Evolutionary conservation across 2,888 invertebrate genomes (phyloP), one percentile per base, ranked within the genome.

Genomic region (Hartigia nigra): DNA sequence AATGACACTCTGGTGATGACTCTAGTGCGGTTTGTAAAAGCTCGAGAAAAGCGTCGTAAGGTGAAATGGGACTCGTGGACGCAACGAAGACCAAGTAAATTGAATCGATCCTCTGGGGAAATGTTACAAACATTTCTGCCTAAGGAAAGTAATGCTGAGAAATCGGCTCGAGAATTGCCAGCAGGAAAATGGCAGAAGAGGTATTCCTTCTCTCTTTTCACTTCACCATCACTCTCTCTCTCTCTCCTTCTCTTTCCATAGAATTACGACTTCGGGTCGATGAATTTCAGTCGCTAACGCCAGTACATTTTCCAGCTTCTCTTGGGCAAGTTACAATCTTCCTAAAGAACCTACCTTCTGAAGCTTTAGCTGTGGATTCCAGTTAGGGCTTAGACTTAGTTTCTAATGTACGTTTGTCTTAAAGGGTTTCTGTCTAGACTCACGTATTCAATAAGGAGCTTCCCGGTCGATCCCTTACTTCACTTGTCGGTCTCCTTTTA

Each of bases 21-120:
- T 55, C 55, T 23, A 55, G 55, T 55, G 55, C 55, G 55, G 55
- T 55, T 55, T 55, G 23, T 23, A 55, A 55, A 55, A 55, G 23
- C 55, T 55, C 23, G 1, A 35, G 35, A 35, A 35, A 35, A 9
- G 55, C 14, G 23, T 23, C 9, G 23, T 9, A 55, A 55, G 55
- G 14, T 23, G 14, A 55, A 23, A 0, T 9, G 55, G 23, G 9
- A 9, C 55, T 55, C 55, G 78, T 72, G 37, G n/a, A 72, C 74
- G 37, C 76, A 78, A 78, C 75, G 69, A 70, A 74, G 76, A 31
- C 72, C 74, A 72, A 76, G 78, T 76, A 79, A 76, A 76, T 79
- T 77, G 78, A 79, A 79, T 79, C 76, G 78, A 79, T 76, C 74
- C 78, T 78, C 78, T 12, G 31, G 78, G 78, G 78, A 78, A 78